A percentile compares a stretch with the other conserved stretches of the same genome.
Evolutionary conservation across 2,888 invertebrate genomes (phyloP).

Genomic region (Baronia brevicornis): DNA sequence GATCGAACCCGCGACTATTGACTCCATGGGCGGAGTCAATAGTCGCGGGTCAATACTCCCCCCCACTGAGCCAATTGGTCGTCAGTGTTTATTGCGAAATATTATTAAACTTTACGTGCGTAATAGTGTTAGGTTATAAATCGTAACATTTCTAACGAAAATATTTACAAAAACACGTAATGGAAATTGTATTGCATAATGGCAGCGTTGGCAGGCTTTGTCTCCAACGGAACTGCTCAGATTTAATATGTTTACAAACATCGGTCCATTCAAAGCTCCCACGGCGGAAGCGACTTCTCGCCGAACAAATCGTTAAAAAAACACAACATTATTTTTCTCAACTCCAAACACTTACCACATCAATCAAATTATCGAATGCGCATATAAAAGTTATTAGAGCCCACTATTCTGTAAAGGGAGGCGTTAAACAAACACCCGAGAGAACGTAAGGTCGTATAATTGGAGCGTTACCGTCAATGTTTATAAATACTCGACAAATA

Average conservation of each 20-base stretch:
- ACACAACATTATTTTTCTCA: conserved; percentile 8
- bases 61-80: too few relatives aligned
- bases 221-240: background rate
- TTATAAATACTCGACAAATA: too few relatives aligned
- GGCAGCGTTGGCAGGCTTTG: background rate
- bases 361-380: conserved; percentile 33
- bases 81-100: too few relatives aligned
- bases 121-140: too few relatives aligned
- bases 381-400: conserved; percentile 33
- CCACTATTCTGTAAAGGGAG: conserved; percentile 25
- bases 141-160: too few relatives aligned
- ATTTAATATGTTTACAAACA: conserved; percentile 7
- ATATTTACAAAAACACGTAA: too few relatives aligned
- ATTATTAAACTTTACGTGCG: too few relatives aligned
- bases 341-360: conserved; percentile 25
- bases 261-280: conserved; percentile 1
- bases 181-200: background rate
- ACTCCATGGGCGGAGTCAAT: too few relatives aligned
- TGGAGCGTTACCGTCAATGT: conserved; percentile 20
- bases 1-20: too few relatives aligned
- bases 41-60: too few relatives aligned
- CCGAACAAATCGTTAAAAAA: conserved; percentile 5
- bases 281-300: conserved; percentile 6
- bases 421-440: conserved; percentile 44
- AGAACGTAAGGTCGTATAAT: conserved; percentile 19